These are phyloP conservation scores for Phymastichus coffea DNA, from an alignment of 1,140 invertebrate species.

Conservation along the genomic window DNA sequence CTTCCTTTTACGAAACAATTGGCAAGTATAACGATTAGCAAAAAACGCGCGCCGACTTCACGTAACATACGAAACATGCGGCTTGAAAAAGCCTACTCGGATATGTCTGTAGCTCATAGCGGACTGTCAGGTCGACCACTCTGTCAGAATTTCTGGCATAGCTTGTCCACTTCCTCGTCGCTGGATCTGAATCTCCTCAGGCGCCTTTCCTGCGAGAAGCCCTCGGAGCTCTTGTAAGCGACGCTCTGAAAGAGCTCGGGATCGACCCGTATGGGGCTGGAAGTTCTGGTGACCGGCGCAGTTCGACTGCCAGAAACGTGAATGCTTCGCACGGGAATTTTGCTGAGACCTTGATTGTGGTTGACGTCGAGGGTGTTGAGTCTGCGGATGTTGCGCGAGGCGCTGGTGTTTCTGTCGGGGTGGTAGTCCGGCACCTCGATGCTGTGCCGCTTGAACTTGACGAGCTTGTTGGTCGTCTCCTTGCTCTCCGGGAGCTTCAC, in stretches of 20 bases:
- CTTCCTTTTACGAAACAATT: too few relatives aligned
- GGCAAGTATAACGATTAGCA: too few relatives aligned
- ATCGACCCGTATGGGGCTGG: constrained; percentile 43
- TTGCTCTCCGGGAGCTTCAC: constrained; percentile 39
- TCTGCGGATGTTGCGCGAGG: constrained; percentile 18
- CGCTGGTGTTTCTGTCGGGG: constrained; percentile 29
- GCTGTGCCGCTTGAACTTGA: constrained; percentile 47
- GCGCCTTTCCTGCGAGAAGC: constrained; percentile 24
- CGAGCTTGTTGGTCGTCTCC: constrained; percentile 34
- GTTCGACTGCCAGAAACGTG: constrained; percentile 47
- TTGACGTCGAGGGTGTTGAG: constrained; percentile 49
- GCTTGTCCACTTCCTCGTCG: constrained; percentile 50
- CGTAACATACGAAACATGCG: too few relatives aligned
- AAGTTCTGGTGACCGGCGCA: constrained; percentile 49
- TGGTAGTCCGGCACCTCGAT: constrained; percentile 42
- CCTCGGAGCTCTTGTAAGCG: constrained; percentile 17
- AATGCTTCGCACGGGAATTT: constrained; percentile 46
- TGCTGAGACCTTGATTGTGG: constrained; percentile 52
- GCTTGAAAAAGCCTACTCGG: too few relatives aligned
- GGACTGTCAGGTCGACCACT: too few relatives aligned
- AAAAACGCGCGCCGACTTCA: too few relatives aligned
- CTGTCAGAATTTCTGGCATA: constrained; percentile 44
- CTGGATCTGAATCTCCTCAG: constrained; percentile 44
- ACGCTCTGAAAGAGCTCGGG: constrained; percentile 35
- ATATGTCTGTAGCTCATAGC: too few relatives aligned